These are phyloP conservation scores for Diorhabda elongata DNA, from an alignment of 1,140 invertebrate genomes.

Conservation along the genomic window DNA sequence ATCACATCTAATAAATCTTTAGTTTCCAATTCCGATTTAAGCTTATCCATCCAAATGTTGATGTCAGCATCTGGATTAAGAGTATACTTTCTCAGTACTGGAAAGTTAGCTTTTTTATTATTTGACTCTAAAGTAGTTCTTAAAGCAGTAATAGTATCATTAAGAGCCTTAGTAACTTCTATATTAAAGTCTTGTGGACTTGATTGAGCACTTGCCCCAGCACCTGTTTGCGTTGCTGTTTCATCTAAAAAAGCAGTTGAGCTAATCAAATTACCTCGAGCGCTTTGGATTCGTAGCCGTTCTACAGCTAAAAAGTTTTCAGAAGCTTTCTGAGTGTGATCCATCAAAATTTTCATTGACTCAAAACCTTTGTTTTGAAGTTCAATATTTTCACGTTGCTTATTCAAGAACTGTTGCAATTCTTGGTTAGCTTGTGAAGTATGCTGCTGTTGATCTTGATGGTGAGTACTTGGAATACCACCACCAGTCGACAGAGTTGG, in stretches of 20 bases:
- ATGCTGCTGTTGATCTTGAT: not conserved
- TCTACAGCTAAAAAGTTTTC: conserved; percentile 5
- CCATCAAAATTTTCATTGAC: not conserved
- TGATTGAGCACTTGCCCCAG: conserved; percentile 2
- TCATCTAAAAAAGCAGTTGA: not conserved
- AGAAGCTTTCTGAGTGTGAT: not conserved
- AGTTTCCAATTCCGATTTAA: not conserved
- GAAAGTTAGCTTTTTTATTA: not conserved
- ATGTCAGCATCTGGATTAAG: not conserved
- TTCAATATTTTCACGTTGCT: not conserved
- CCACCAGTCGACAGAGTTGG: no score
- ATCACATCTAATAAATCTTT: conserved; percentile 3
- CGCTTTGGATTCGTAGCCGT: not conserved
- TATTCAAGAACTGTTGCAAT: not conserved
- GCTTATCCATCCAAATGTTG: conserved; percentile 1
- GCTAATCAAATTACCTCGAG: not conserved
- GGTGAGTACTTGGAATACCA: not conserved
- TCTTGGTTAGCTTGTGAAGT: not conserved
- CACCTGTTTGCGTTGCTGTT: not conserved
- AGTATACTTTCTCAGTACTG: not conserved
- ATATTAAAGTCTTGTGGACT: not conserved
- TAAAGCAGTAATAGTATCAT: not conserved
- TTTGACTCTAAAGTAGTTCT: not conserved
- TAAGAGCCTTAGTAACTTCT: not conserved
- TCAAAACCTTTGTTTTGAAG: conserved; percentile 1